Evolutionary conservation across 2,113 vertebrate species (phyloP), one percentile per base, ranked within the genome.

Genomic region (Malurus melanocephalus): DNA sequence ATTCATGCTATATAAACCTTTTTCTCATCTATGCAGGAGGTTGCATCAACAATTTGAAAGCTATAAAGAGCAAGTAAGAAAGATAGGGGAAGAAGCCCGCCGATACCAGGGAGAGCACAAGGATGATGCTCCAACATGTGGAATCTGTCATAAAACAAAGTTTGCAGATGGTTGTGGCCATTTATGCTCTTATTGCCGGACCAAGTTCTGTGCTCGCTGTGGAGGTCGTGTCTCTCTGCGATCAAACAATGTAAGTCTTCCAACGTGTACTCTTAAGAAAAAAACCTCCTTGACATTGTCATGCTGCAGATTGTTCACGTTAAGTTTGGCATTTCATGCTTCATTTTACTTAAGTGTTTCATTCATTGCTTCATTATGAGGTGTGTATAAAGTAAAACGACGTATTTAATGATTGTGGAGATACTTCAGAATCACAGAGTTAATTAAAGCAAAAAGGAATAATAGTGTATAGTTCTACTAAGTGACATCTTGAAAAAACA

Each of bases 41-140:
- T 97, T 99, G 97, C 99, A 99, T 97, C 98, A 99, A 97, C 99
- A 99, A 96, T 99, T 99, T 95, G 99, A 99, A 97, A 99, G 98
- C 97, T 99, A 99, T 96, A 99, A 99, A 95, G 98, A 99, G 83
- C 99, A 99, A 97, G 99, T 99, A 94, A 98, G 98, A 85, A 99
- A 99, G 96, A 99, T 99, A 80, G 99, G 99, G 76, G 99, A 98
- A 57, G 99, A 99, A 95, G 98, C 98, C 0, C 98, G 98, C 35
- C 98, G 98, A n/a, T 98, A 98, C 95, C 99, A 98, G 95, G 97
- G 98, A 76, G 98, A 98, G 93, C 98, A 98, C 97, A 99, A 99
- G 96, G 99, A 99, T 35, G 99, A 99, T 78, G 98, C 99, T 12
- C 99, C 99, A 28, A 99, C 99, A 33, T 99, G 99, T 61, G 99